Percentiles rank a stretch among this genome's conserved stretches.
phyloP scores from a whole-genome alignment of 2,888 invertebrate genomes.

The Acleris sparsana region DNA sequence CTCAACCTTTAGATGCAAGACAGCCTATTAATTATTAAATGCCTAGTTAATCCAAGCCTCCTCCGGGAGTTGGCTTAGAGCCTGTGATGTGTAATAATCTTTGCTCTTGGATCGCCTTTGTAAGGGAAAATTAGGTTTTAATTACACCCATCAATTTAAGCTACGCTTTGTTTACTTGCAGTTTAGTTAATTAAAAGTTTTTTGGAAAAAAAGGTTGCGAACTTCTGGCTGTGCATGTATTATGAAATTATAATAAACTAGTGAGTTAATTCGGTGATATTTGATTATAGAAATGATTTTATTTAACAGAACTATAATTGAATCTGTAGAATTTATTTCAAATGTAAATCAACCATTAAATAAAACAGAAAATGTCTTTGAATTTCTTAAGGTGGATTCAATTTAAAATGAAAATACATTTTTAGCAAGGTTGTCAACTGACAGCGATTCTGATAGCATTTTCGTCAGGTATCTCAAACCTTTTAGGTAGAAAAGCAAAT shows the following conservation, averaged over 20 bases:
- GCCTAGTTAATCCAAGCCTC: constrained; percentile 24
- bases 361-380: no score
- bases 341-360: no score
- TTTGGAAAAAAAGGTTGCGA: constrained; percentile 10
- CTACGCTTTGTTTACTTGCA: constrained; percentile 9
- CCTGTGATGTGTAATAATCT: constrained; percentile 27
- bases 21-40: constrained; percentile 36
- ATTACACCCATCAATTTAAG: constrained; percentile 21
- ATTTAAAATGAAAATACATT: no score
- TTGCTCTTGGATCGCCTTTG: constrained; percentile 15
- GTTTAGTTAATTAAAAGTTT: constrained; percentile 3
- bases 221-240: no score
- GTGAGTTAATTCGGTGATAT: no score
- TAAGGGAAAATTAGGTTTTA: constrained; percentile 26
- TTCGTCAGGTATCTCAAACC: constrained; percentile 8
- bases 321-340: no score
- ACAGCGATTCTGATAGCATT: background rate
- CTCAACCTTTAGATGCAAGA: constrained; percentile 13
- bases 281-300: no score
- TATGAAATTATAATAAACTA: no score
- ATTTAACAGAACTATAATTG: no score
- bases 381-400: no score
- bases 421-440: no score
- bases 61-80: constrained; percentile 26
- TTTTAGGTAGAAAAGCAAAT: constrained; percentile 1